Evolutionary conservation across 2,888 invertebrate genomes (phyloP).

Genomic region (Amiota communis): DNA sequence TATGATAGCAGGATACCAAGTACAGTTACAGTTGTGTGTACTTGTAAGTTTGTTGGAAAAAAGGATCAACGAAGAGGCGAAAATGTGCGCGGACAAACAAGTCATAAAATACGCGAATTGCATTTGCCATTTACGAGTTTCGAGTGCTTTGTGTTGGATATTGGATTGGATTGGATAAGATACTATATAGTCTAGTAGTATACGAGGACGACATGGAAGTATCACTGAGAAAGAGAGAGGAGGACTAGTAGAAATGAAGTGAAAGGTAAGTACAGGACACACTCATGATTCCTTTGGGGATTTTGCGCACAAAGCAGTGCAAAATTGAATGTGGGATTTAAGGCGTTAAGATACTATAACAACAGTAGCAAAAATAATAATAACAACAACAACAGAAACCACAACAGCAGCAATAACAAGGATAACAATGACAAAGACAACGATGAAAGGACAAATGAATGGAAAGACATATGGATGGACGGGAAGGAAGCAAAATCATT

Average conservation of each 20-base stretch:
- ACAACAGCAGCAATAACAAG: conserved; percentile 37
- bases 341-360: conserved; percentile 41
- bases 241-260: conserved; percentile 16
- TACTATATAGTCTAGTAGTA: neutral
- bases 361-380: conserved; percentile 36
- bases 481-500: conserved; percentile 21
- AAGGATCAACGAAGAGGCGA: neutral
- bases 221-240: too few relatives aligned
- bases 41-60: neutral
- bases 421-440: conserved; percentile 8
- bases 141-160: conserved; percentile 26
- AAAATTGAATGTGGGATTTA: conserved; percentile 68
- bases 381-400: conserved; percentile 35
- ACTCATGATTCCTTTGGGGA: conserved; percentile 64
- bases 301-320: conserved; percentile 66
- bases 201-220: neutral
- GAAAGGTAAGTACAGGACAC: conserved; percentile 26
- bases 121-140: conserved; percentile 62
- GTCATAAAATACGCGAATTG: conserved; percentile 69
- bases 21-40: conserved; percentile 30
- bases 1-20: neutral
- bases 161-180: conserved; percentile 26
- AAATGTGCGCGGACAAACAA: conserved; percentile 42
- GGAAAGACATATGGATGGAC: neutral
- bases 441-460: neutral